Evolutionary conservation across 2,888 invertebrate genomes (phyloP), one percentile per base, ranked within the genome.

Genomic region (Limnephilus marmoratus): DNA sequence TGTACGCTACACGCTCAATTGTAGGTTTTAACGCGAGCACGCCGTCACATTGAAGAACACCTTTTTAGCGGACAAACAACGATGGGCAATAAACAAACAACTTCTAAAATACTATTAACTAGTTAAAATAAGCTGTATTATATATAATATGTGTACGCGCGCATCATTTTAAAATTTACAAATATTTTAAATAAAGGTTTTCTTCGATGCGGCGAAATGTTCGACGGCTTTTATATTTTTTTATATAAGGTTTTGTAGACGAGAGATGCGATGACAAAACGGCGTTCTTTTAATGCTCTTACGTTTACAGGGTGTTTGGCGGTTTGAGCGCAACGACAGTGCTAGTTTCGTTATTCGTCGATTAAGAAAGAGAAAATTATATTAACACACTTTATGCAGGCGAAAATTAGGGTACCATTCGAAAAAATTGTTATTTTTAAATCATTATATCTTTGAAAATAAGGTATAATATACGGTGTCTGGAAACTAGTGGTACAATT

Each of bases 1-100:
- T 86, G 86, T 86, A 86, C 29, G 86, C 86, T 86, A 86, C 86
- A 86, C 86, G 86, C 86, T 86, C 86, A 86, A 86, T 86, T 86
- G 86, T 86, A 86, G 86, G 86, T 41, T 86, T 45, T 41, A 86
- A 41, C 24, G 18, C 34, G 37, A 34, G 37, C 83, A 68, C 24
- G 68, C 68, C 68, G 2, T 24, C 24, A 11, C 24, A 34, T 83
- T 83, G 83, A 83, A 83, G 83, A 83, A 83, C 24, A 83, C 83
- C 83, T 83, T 83, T 83, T 37, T 41, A 37, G 37, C 83, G 83
- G 34, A 53, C 53, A 53, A 68, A 68, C 68, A 24, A 68, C 9
- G 68, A 68, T 5, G 24, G 68, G 68, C 68, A 68, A 68, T 68
- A 68, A 68, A n/a, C 18, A n/a, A 68, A 68, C 7, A 68, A 9